Conservation (phyloP, 2,888 invertebrate genomes). For the Agapostemon virescens region DNA sequence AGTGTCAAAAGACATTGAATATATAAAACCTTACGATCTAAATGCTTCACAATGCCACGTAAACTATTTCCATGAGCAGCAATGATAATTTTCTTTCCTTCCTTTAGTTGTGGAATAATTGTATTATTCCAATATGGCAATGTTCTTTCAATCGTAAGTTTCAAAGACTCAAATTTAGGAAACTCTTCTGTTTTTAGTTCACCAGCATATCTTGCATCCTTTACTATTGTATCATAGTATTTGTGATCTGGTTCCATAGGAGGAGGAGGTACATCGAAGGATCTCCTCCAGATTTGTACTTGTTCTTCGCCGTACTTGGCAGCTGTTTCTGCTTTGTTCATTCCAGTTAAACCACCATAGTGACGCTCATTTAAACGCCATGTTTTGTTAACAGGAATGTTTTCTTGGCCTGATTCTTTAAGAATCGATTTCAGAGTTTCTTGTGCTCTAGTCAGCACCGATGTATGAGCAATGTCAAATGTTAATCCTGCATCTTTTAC, state of each 20-base stretch:
- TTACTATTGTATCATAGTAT: slow-evolving; percentile 88
- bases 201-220: slow-evolving; percentile 87
- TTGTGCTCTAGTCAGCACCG: slow-evolving; percentile 89
- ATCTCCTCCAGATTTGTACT: slow-evolving; percentile 92
- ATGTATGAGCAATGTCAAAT: slow-evolving; percentile 91
- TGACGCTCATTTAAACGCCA: slow-evolving; percentile 95
- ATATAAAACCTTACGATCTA: slow-evolving; percentile 85
- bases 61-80: slow-evolving; percentile 94
- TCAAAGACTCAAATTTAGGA: slow-evolving; percentile 91
- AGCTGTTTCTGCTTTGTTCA: slow-evolving; percentile 92
- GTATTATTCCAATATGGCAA: slow-evolving; percentile 93
- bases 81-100: slow-evolving; percentile 89
- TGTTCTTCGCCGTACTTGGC: slow-evolving; percentile 92
- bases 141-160: slow-evolving; percentile 90
- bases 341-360: slow-evolving; percentile 92
- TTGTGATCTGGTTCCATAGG: slow-evolving; percentile 89
- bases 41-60: slow-evolving; percentile 91
- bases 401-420: slow-evolving; percentile 85
- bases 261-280: slow-evolving; percentile 91
- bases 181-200: slow-evolving; percentile 89
- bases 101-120: slow-evolving; percentile 91
- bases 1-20: not conserved
- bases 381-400: slow-evolving; percentile 86
- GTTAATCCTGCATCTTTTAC: slow-evolving; percentile 86
- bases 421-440: slow-evolving; percentile 87